Percentiles rank a stretch among this genome's conserved stretches.
Evolutionary conservation across 2,797 vertebrate genomes (phyloP).

Genomic region (Cynopterus sphinx): DNA sequence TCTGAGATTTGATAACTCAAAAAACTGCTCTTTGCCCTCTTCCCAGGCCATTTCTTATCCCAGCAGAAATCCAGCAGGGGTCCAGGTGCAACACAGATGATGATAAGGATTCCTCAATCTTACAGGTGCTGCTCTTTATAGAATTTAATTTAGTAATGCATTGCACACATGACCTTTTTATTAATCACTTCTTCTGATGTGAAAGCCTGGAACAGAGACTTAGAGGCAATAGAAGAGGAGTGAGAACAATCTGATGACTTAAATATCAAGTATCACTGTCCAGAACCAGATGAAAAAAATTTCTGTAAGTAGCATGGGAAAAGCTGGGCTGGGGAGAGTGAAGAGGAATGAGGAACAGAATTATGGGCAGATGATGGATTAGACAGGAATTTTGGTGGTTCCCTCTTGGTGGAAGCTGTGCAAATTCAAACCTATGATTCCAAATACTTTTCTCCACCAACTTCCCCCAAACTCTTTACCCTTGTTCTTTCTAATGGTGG

Average conservation of each 20-base stretch:
- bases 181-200: constrained; percentile 29
- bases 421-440: background rate
- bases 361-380: background rate
- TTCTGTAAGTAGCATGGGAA: background rate
- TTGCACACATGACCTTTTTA: background rate
- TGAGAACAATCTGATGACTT: background rate
- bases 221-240: background rate
- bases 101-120: constrained; percentile 4
- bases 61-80: background rate
- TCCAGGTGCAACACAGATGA: constrained; percentile 6
- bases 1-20: background rate
- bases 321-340: background rate
- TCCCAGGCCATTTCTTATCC: background rate
- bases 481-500: background rate
- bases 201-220: background rate
- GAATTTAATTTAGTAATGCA: constrained; percentile 62
- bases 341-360: too few relatives aligned
- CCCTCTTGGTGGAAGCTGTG: background rate
- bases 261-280: background rate
- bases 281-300: background rate
- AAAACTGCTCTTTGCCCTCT: background rate
- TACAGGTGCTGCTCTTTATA: background rate
- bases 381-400: background rate
- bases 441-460: background rate
- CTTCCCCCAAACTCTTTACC: background rate